phyloP scores from a whole-genome alignment of 2,113 vertebrate genomes.

The Apistogramma diplotaenia region DNA sequence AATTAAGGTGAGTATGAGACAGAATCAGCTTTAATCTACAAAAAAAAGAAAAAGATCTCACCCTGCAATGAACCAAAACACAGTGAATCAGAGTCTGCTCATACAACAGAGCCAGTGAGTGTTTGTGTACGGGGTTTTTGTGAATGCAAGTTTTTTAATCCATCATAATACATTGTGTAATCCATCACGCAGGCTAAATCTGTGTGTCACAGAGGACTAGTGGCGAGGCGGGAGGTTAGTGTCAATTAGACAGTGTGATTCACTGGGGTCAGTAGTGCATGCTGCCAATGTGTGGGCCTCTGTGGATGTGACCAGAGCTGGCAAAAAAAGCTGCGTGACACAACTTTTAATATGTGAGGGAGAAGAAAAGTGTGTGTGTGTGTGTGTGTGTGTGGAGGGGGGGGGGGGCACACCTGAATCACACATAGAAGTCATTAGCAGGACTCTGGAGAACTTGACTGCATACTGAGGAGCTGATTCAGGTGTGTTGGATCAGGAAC shows the following conservation, averaged over 20 bases:
- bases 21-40: slow-evolving; percentile 1
- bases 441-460: too few species aligned
- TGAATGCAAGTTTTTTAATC: slow-evolving; percentile 42
- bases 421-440: too few species aligned
- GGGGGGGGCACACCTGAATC: too few species aligned
- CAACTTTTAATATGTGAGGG: slow-evolving; percentile 4
- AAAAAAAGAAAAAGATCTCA: slow-evolving; percentile 2
- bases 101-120: neutral
- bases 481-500: too few species aligned
- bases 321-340: slow-evolving; percentile 4
- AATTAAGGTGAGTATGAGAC: neutral
- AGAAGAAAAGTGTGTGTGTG: neutral
- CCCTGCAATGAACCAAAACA: neutral
- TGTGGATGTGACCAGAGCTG: slow-evolving; percentile 5
- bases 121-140: slow-evolving; percentile 18
- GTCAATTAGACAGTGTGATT: slow-evolving; percentile 49
- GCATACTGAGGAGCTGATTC: too few species aligned
- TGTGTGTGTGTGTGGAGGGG: neutral
- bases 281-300: slow-evolving; percentile 22
- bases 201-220: slow-evolving; percentile 46
- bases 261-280: slow-evolving; percentile 40
- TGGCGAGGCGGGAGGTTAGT: slow-evolving; percentile 13
- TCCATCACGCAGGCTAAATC: slow-evolving; percentile 54
- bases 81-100: slow-evolving; percentile 8
- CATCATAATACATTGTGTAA: slow-evolving; percentile 62